Evolutionary conservation across 1,140 invertebrate species (phyloP).

Genomic region (Argopecten irradians): DNA sequence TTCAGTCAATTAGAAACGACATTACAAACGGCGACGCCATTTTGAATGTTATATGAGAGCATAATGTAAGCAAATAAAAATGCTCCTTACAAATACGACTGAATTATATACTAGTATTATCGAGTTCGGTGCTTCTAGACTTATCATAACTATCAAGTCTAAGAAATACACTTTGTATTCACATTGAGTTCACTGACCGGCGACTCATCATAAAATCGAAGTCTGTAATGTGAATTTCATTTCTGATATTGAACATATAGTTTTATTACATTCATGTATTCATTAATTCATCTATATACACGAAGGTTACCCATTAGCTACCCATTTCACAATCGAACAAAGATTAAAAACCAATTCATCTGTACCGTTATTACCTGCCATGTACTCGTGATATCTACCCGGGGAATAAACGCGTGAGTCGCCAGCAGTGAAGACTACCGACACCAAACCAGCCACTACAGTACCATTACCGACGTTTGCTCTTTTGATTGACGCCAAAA

Average conservation of each 20-base stretch:
- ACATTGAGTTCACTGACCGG: too few species aligned
- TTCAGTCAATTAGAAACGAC: too few species aligned
- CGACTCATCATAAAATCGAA: too few species aligned
- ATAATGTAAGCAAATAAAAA: too few species aligned
- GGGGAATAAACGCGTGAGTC: background rate
- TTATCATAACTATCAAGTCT: too few species aligned
- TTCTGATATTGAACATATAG: background rate
- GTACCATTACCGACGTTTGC: background rate
- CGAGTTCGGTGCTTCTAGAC: too few species aligned
- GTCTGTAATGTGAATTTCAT: too few species aligned
- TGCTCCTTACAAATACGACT: too few species aligned
- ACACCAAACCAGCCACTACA: background rate
- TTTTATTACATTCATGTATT: background rate
- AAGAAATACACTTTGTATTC: too few species aligned
- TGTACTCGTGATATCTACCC: background rate
- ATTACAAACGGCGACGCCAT: too few species aligned
- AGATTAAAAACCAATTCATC: background rate
- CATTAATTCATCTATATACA: background rate
- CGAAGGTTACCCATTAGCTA: background rate
- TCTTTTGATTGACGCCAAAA: slow-evolving; percentile 16
- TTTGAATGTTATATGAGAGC: too few species aligned
- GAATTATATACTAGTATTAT: too few species aligned
- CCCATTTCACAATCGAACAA: background rate
- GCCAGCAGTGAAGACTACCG: background rate
- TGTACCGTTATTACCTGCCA: background rate